phyloP scores from a whole-genome alignment of 2,888 invertebrate species.

The Pedicia rivosa region DNA sequence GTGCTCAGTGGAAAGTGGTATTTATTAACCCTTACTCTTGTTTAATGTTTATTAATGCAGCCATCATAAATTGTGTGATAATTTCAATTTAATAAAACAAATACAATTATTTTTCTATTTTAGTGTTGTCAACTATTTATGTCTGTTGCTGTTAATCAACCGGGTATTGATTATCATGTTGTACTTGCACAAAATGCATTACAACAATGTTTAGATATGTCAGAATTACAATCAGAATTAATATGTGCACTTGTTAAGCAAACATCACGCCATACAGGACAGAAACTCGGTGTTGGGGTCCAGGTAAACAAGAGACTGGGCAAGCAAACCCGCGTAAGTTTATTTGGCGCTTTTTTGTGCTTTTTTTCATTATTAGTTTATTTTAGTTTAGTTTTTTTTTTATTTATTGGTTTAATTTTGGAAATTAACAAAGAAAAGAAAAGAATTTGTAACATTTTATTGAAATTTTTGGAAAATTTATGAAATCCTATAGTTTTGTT shows the following conservation, averaged over 20 bases:
- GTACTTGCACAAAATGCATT: slow-evolving; percentile 92
- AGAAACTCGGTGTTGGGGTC: slow-evolving; percentile 69
- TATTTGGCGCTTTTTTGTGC: slow-evolving; percentile 23
- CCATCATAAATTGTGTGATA: no score
- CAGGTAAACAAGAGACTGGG: slow-evolving; percentile 62
- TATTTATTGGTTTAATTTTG: neutral
- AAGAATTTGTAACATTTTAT: slow-evolving; percentile 3
- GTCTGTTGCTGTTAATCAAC: slow-evolving; percentile 88
- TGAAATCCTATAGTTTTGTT: no score
- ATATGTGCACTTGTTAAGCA: slow-evolving; percentile 83
- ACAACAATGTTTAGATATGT: slow-evolving; percentile 77
- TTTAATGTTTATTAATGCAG: no score
- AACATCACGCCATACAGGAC: slow-evolving; percentile 72
- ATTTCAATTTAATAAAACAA: slow-evolving; percentile 4
- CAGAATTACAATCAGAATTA: slow-evolving; percentile 86
- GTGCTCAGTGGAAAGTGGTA: no score
- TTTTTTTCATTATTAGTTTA: slow-evolving; percentile 2
- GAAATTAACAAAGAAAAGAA: neutral
- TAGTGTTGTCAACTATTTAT: slow-evolving; percentile 92
- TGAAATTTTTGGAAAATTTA: no score
- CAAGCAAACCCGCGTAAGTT: slow-evolving; percentile 49
- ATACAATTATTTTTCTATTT: slow-evolving; percentile 13
- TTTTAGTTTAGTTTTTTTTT: neutral
- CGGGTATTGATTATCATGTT: slow-evolving; percentile 95
- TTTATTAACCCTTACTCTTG: no score